Evolutionary conservation across 1,140 invertebrate genomes (phyloP), one percentile per base, ranked within the genome.

Genomic region (Cheumatopsyche charites): DNA sequence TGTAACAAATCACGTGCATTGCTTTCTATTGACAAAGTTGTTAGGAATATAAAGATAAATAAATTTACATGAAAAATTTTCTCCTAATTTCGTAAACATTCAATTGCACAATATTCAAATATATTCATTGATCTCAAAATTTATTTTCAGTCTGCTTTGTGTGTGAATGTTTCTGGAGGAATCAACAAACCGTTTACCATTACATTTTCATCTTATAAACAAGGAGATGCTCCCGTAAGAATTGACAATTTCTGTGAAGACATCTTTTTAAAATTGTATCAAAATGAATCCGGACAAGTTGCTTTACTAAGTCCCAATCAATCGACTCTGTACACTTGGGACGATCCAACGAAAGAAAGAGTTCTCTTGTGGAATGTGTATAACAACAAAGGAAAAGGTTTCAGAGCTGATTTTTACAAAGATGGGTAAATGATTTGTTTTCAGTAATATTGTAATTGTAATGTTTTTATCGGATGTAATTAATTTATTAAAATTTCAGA

Each of bases 161-260:
- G 86, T 77, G 91, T 94, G 11, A 87, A 89, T 73, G 90, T 94
- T 0, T 85, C 84, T 1, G 91, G 92, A 1, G 92, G 92, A 0
- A 87, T 86, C 0, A 89, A 90, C 73, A 83, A 87, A 0, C 90
- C 92, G 0, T 92, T 91, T 76, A 88, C 86, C 0, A 87, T 94
- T 67, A 88, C 86, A 13, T 93, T 94, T 79, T 82, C 87, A 70
- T 83, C 88, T 36, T 94, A 93, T 77, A 79, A 82, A 21, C 73
- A 79, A 0, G 92, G 92, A 0, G 91, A 94, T 80, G 90, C 90
- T 29, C 92, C 92, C 0, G 89, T 93, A 0, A 83, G 91, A 68
- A 86, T 94, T 9, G 91, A 93, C 76, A 95, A 95, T 79, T 84
- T 92, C 4, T 94, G 92, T 78, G 89, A 91, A 62, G 91, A 94